These are phyloP conservation scores for Acleris holmiana DNA, from an alignment of 2,888 invertebrate genomes.

Conservation along the genomic window DNA sequence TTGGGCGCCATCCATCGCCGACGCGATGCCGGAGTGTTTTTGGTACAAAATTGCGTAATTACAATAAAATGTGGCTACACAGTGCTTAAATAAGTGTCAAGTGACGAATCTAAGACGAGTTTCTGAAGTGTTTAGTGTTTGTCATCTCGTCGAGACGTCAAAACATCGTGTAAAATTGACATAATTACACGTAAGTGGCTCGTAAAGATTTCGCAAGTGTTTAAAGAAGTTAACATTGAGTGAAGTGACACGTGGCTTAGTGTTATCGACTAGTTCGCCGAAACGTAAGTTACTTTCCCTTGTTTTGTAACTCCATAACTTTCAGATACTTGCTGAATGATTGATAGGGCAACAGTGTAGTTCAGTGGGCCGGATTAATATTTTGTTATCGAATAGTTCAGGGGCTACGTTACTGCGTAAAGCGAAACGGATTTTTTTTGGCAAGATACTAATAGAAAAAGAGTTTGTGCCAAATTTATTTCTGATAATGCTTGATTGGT, in stretches of 20 bases:
- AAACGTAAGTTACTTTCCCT: slow-evolving; percentile 50
- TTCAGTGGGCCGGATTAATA: slow-evolving; percentile 31
- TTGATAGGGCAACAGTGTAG: slow-evolving; percentile 45
- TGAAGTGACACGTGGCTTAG: slow-evolving; percentile 57
- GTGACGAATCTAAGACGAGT: slow-evolving; percentile 26
- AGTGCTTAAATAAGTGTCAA: slow-evolving; percentile 32
- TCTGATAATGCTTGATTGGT: slow-evolving; percentile 39
- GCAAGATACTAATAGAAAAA: slow-evolving; percentile 32
- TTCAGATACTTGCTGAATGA: slow-evolving; percentile 43
- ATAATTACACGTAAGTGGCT: slow-evolving; percentile 43
- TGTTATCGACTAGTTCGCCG: slow-evolving; percentile 40
- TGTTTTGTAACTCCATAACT: slow-evolving; percentile 44
- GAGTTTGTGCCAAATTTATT: slow-evolving; percentile 42
- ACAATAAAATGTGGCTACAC: slow-evolving; percentile 1
- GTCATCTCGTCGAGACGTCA: slow-evolving; percentile 27
- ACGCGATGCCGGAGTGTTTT: slow-evolving; percentile 51
- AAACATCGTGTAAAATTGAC: slow-evolving; percentile 30
- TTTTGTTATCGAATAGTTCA: slow-evolving; percentile 32
- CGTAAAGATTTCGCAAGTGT: slow-evolving; percentile 40
- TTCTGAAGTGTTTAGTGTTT: slow-evolving; percentile 31
- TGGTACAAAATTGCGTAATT: slow-evolving; percentile 14
- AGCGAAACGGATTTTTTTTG: slow-evolving; percentile 39
- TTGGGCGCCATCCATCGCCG: slow-evolving; percentile 65
- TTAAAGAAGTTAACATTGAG: slow-evolving; percentile 48
- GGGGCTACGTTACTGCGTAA: slow-evolving; percentile 31